Evolutionary conservation across 2,797 vertebrate species (phyloP), one percentile per base, ranked within the genome.

Genomic region (Gila robusta): DNA sequence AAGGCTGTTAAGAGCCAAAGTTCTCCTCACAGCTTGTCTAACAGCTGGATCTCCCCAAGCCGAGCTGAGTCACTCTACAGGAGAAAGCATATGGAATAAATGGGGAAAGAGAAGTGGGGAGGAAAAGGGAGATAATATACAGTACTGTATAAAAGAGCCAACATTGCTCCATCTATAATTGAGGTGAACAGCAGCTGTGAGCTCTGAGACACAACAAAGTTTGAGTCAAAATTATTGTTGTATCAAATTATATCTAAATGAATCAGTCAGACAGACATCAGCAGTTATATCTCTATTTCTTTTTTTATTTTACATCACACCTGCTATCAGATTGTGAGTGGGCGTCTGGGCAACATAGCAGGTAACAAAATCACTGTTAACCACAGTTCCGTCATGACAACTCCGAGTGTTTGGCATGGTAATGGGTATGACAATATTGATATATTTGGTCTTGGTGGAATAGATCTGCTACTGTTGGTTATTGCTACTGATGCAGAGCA

Each of bases 1-100:
- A 49, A 81, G 71, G 74, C 44, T 78, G 73, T 79, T 73, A 17
- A 77, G 82, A 80, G 67, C 80, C 76, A 83, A 74, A 78, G 78
- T 76, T 84, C 77, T 77, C 69, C 26, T 37, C 82, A 44, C 76
- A 85, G 76, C 69, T 80, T 64, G 78, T 80, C 54, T 85, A 70
- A 80, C 74, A 86, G 76, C 81, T 78, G 77, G 56, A 81, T 74
- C n/a, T 74, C 35, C 19, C 54, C 14, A 21, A 83, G 21, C 35
- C 39, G 39, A 87, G 44, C 52, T 28, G 56, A 73, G 56, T 12
- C 56, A 59, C 28, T 66, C 26, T 26, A 67, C 62, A 83, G 41
- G 23, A 77, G 35, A 78, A 78, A 32, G 7, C 35, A 56, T 28
- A 56, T 1, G 9, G n/a, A 76, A 76, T 41, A 28, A 6, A 73